Conservation (phyloP, 2,888 invertebrate genomes). For the Tetragonisca angustula region DNA sequence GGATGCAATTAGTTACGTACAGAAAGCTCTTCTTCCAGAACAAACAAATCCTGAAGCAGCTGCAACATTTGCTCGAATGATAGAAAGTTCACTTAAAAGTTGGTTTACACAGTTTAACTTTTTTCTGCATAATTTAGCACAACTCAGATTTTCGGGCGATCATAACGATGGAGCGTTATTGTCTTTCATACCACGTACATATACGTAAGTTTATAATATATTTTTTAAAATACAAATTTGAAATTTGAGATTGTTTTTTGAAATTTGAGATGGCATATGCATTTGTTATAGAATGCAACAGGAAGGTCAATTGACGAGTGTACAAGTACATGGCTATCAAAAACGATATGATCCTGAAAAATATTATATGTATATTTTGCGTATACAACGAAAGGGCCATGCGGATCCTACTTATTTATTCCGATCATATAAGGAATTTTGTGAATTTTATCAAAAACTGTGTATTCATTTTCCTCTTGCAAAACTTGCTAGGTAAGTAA, state of each 20-base stretch:
- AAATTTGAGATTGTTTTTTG: neutral
- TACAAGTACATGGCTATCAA: constrained; percentile 94
- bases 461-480: constrained; percentile 96
- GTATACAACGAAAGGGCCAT: constrained; percentile 93
- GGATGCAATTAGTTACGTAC: constrained; percentile 96
- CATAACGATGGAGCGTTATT: constrained; percentile 92
- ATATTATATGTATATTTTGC: constrained; percentile 96
- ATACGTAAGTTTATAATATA: constrained; percentile 89
- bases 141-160: constrained; percentile 95
- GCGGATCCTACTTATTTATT: constrained; percentile 95
- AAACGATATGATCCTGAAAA: constrained; percentile 99
- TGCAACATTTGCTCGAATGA: constrained; percentile 97
- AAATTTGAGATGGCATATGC: neutral
- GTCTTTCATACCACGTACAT: constrained; percentile 97
- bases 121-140: constrained; percentile 98
- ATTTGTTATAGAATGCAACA: constrained; percentile 89
- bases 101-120: constrained; percentile 99
- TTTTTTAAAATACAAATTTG: neutral
- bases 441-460: constrained; percentile 97
- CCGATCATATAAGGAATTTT: constrained; percentile 98
- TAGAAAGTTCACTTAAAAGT: constrained; percentile 96
- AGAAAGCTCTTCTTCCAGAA: constrained; percentile 94
- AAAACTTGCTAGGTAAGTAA: constrained; percentile 92
- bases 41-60: constrained; percentile 97
- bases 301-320: constrained; percentile 94